phyloP scores from a whole-genome alignment of 2,888 invertebrate species.

The Germaria angustata region DNA sequence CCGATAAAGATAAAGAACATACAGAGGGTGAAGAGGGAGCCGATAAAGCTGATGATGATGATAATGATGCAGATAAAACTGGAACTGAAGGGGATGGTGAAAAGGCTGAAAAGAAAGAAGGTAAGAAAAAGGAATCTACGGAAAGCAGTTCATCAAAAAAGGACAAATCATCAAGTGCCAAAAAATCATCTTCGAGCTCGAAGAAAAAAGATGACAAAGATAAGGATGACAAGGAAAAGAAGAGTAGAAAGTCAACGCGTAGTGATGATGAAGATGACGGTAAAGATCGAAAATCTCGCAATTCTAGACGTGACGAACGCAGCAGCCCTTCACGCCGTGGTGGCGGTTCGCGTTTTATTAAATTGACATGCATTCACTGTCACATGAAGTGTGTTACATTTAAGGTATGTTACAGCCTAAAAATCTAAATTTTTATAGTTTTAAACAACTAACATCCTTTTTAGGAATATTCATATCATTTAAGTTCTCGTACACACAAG shows the following conservation, averaged over 20 bases:
- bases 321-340: constrained; percentile 69
- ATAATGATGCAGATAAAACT: constrained; percentile 73
- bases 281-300: constrained; percentile 69
- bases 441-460: constrained; percentile 15
- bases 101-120: constrained; percentile 74
- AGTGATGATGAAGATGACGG: constrained; percentile 76
- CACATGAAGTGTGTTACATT: constrained; percentile 87
- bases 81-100: constrained; percentile 69
- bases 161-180: constrained; percentile 70
- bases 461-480: constrained; percentile 87
- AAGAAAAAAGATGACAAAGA: constrained; percentile 72
- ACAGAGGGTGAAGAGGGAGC: constrained; percentile 72
- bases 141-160: constrained; percentile 74
- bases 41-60: constrained; percentile 79
- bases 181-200: constrained; percentile 69
- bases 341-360: constrained; percentile 81
- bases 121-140: constrained; percentile 78
- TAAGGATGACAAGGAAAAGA: constrained; percentile 71
- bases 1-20: constrained; percentile 67
- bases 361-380: constrained; percentile 89
- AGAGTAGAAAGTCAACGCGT: constrained; percentile 73
- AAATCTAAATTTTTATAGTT: background rate
- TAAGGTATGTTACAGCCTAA: constrained; percentile 80
- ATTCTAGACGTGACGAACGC: constrained; percentile 72
- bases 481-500: constrained; percentile 86